Evolutionary conservation across 2,888 invertebrate species (phyloP).

Genomic region (Portevinia maculata): DNA sequence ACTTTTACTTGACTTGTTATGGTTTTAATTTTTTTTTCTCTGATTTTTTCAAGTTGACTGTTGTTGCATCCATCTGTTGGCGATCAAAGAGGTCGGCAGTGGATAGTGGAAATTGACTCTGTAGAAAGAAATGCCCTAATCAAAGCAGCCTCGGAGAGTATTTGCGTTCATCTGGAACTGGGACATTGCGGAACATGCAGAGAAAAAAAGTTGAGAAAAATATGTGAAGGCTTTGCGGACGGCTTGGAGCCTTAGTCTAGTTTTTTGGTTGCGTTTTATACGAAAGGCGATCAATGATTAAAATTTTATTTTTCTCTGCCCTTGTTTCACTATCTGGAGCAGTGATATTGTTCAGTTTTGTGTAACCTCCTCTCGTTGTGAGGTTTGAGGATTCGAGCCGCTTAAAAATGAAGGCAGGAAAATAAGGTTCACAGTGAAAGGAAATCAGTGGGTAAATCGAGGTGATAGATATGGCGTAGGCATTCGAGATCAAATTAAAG

Average conservation of each 20-base stretch:
- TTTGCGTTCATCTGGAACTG: conserved; percentile 51
- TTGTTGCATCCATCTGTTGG: conserved; percentile 24
- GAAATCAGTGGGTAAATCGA: conserved; percentile 41
- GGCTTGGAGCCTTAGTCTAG: conserved; percentile 7
- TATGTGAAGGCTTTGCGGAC: conserved; percentile 50
- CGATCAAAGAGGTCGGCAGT: background rate
- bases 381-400: conserved; percentile 49
- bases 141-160: conserved; percentile 1
- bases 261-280: conserved; percentile 38
- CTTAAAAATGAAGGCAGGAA: conserved; percentile 25
- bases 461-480: conserved; percentile 27
- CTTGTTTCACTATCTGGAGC: conserved; percentile 65
- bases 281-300: conserved; percentile 69
- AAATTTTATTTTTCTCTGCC: conserved; percentile 35
- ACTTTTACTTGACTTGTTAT: conserved; percentile 55
- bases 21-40: conserved; percentile 42
- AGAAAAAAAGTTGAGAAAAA: conserved; percentile 23
- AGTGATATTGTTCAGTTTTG: conserved; percentile 45
- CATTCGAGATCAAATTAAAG: background rate
- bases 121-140: conserved; percentile 17
- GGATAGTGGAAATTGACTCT: conserved; percentile 3
- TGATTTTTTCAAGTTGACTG: conserved; percentile 47
- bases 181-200: conserved; percentile 3
- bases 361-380: no score
- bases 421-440: conserved; percentile 49